Base-by-base conservation (phyloP, 2,888 invertebrate species). In the Oscheius sp. region DNA sequence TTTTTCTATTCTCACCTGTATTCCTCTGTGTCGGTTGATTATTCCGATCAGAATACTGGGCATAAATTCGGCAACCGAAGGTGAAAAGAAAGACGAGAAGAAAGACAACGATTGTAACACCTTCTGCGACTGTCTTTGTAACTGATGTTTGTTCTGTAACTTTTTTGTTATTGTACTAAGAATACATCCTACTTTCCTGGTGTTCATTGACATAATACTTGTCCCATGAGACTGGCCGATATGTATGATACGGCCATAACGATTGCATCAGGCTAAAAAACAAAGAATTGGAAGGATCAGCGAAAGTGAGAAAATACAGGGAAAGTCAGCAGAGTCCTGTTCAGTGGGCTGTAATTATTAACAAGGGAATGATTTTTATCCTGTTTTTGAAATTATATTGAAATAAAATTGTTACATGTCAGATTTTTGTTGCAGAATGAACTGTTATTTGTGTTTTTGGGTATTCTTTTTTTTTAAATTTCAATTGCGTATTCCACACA, bases 1-100 rank as follows among this genome's bases (percentile, higher is more conserved):
- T 41, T 41, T 41, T 41, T 12, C 41, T 17, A 17, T 41, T 20
- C 20, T 54, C 41, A 59, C 59, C 59, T 59, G 44, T 26, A 30
- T 44, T 59, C 28, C 59, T 41, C 30, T 20, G 59, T 14, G 38
- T 49, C n/a, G 51, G 61, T 28, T 68, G 47, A 32, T 70, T 69
- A 36, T 67, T 69, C 14, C 74, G 32, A 44, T 78, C 79, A 14
- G 77, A 66, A 51, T 80, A 74, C 61, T 79, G 80, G 47, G 74
- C 78, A 72, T 82, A 83, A 24, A 83, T 77, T 8, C 83, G 73
- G 61, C 83, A 83, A 33, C 83, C 83, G 47, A 83, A 83, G 6
- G 81, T 82, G 28, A 83, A 70, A 22, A 83, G 64, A 64, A 83
- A 83, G 20, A 83, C 82, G 12, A 80, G 66, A 65, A 83, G 78